phyloP scores from a whole-genome alignment of 2,888 invertebrate species.

The Tachina grossa region DNA sequence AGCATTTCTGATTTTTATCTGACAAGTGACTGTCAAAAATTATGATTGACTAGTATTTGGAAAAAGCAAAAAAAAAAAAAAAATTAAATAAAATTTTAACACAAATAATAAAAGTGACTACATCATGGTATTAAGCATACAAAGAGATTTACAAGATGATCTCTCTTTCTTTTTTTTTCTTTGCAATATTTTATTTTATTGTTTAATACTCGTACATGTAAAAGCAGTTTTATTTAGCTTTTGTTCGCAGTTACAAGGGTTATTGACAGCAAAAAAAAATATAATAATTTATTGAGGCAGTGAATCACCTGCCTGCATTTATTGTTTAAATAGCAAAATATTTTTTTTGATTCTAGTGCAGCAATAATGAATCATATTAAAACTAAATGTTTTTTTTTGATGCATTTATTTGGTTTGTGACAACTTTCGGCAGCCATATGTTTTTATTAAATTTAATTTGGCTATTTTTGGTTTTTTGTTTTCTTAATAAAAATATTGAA shows the following conservation, averaged over 20 bases:
- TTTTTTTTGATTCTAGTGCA: conserved; percentile 19
- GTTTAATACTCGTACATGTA: conserved; percentile 1
- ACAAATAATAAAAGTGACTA: conserved; percentile 26
- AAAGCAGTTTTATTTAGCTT: conserved; percentile 15
- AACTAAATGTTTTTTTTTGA: conserved; percentile 15
- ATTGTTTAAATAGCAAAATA: neutral
- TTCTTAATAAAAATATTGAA: neutral
- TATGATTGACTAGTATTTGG: conserved; percentile 55
- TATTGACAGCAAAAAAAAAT: conserved; percentile 46
- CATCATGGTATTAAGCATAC: conserved; percentile 25
- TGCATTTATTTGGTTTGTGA: neutral
- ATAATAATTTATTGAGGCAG: neutral
- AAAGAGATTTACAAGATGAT: conserved; percentile 41
- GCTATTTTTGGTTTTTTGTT: neutral
- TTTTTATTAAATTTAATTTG: conserved; percentile 15
- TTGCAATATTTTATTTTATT: conserved; percentile 16
- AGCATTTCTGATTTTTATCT: conserved; percentile 54
- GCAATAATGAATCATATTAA: conserved; percentile 32
- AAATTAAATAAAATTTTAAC: no score
- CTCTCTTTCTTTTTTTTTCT: neutral
- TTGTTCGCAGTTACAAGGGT: conserved; percentile 39
- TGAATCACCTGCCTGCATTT: conserved; percentile 37
- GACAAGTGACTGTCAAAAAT: conserved; percentile 62
- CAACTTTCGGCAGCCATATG: conserved; percentile 48
- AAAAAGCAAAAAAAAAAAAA: conserved; percentile 25